A percentile compares a stretch with the other conserved stretches of the same genome.
Evolutionary conservation across 2,113 vertebrate species (phyloP).

Genomic region (Lophochroa leadbeateri): DNA sequence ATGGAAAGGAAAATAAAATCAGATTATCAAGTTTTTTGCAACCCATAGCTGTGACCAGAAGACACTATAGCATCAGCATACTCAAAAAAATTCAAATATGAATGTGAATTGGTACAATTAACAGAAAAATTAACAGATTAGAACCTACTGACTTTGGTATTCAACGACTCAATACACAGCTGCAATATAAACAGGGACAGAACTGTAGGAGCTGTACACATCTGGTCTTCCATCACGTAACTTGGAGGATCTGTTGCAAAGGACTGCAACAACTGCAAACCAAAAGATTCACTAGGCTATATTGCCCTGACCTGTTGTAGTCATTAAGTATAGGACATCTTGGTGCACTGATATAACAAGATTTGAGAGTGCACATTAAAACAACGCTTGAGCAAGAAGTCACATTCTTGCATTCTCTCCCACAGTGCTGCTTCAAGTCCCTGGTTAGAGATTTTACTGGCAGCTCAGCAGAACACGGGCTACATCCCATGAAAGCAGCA

Average conservation of each 20-base stretch:
- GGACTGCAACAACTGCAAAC: neutral
- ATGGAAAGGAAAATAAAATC: neutral
- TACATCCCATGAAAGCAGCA: neutral
- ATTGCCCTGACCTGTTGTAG: neutral
- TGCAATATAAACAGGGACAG: neutral
- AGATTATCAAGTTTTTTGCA: neutral
- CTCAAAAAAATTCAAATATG: neutral
- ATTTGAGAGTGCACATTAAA: fast-evolving
- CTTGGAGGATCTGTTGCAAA: neutral
- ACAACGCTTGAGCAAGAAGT: neutral
- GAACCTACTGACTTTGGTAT: neutral
- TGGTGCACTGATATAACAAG: fast-evolving
- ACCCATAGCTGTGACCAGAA: neutral
- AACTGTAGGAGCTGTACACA: neutral
- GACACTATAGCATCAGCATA: neutral
- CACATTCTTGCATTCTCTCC: neutral
- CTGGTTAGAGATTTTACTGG: neutral
- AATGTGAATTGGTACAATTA: neutral
- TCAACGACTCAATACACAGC: neutral
- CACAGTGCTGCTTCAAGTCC: neutral
- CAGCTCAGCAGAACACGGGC: neutral
- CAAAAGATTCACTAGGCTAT: neutral
- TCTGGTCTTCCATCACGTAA: neutral
- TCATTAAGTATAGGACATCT: neutral
- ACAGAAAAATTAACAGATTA: neutral